Percentiles rank a stretch among this genome's conserved stretches.
Conservation (phyloP, 2,113 vertebrate species). For the Bubalus kerabau region DNA sequence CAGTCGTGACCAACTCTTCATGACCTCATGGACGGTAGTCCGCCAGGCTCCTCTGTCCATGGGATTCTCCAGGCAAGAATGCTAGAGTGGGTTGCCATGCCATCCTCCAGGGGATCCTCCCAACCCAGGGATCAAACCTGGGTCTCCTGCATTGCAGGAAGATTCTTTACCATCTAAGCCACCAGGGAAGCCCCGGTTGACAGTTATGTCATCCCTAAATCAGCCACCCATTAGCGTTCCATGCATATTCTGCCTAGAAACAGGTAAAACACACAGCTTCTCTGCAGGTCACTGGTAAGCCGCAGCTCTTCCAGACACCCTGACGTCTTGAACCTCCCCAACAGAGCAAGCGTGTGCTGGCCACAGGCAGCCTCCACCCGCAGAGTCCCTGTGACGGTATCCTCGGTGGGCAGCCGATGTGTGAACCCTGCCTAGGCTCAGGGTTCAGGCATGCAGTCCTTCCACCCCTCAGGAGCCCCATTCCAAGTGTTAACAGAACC, state of each 20-base stretch:
- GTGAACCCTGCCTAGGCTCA: not conserved
- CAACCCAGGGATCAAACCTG: not conserved
- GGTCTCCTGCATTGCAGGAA: not conserved
- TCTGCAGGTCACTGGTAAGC: not conserved
- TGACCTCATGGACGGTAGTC: not conserved
- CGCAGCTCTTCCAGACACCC: not conserved
- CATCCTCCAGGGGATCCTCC: not conserved
- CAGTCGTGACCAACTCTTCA: not conserved
- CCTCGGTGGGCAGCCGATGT: rapidly evolving
- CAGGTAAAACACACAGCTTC: not conserved
- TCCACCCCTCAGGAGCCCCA: not conserved
- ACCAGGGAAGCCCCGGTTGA: not conserved
- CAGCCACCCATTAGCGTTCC: not conserved
- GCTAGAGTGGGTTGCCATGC: not conserved
- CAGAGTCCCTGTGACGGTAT: rapidly evolving
- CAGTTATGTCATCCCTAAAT: not conserved
- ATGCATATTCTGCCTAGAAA: not conserved
- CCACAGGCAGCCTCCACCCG: not conserved
- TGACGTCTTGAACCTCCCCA: not conserved
- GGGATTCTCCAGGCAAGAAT: not conserved
- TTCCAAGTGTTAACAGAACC: not conserved
- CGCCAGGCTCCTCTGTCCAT: not conserved
- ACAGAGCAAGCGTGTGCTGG: not conserved
- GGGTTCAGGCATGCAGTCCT: not conserved
- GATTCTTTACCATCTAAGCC: not conserved